These are phyloP conservation scores for Muscicapa comitata DNA, from an alignment of 2,797 vertebrate genomes.

Conservation along the genomic window DNA sequence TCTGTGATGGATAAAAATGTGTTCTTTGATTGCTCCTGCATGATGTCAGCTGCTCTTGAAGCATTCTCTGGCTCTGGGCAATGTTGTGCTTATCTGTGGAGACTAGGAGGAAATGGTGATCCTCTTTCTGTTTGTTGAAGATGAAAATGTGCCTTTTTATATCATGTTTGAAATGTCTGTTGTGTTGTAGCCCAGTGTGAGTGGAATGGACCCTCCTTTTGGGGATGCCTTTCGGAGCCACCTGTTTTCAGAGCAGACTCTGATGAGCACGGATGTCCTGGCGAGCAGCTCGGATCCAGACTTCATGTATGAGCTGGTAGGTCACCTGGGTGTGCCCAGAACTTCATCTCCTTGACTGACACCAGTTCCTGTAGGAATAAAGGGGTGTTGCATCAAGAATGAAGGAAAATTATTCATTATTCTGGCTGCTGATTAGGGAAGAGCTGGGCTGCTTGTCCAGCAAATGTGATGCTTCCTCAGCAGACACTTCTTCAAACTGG, in stretches of 20 bases:
- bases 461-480: neutral
- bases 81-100: neutral
- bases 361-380: neutral
- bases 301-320: constrained; percentile 99
- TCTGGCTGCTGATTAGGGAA: neutral
- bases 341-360: neutral
- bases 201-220: constrained; percentile 99
- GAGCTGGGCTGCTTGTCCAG: neutral
- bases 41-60: neutral
- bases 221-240: constrained; percentile 98
- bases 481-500: neutral
- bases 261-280: constrained; percentile 97
- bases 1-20: neutral
- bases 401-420: neutral
- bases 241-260: constrained; percentile 94
- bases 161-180: neutral
- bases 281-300: constrained; percentile 96
- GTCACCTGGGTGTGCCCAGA: constrained; percentile 39
- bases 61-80: neutral
- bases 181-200: constrained; percentile 88
- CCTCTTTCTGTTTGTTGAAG: neutral
- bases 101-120: neutral
- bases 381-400: neutral
- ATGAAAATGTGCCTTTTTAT: neutral
- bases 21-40: neutral